Percentiles rank a stretch among this genome's conserved stretches.
Conservation (phyloP, 2,113 vertebrate genomes). For the Ictalurus furcatus region DNA sequence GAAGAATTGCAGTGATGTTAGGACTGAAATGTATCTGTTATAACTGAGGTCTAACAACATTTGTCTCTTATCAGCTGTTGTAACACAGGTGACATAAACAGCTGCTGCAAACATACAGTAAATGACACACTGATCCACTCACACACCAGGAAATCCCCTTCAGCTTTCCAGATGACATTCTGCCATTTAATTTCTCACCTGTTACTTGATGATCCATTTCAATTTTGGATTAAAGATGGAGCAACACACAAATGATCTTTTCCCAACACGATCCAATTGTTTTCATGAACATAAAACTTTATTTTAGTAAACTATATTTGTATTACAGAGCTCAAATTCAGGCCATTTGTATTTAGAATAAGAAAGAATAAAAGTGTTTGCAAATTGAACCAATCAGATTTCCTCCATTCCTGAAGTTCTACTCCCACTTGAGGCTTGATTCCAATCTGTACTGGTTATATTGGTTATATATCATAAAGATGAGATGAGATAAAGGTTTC, state of each 20-base stretch:
- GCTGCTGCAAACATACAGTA: not conserved
- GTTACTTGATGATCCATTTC: not conserved
- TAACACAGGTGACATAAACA: slow-evolving; percentile 27
- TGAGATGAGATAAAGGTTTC: not conserved
- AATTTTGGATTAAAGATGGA: not conserved
- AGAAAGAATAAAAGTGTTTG: not conserved
- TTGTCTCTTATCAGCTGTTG: not conserved
- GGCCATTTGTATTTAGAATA: not conserved
- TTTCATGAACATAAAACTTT: not conserved
- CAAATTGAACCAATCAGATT: not conserved
- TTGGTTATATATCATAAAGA: not conserved
- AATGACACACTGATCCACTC: not conserved
- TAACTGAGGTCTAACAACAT: not conserved
- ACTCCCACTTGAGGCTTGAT: not conserved
- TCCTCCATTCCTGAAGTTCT: not conserved
- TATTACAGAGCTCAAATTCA: not conserved
- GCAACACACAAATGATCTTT: not conserved
- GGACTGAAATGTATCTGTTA: not conserved
- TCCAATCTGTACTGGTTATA: not conserved
- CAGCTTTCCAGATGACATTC: slow-evolving; percentile 6
- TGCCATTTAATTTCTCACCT: not conserved
- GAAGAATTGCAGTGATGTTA: not conserved
- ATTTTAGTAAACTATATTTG: not conserved
- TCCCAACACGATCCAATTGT: not conserved
- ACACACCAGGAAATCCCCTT: not conserved